Conservation (phyloP, 2,797 vertebrate genomes). For the Rachycentron canadum region DNA sequence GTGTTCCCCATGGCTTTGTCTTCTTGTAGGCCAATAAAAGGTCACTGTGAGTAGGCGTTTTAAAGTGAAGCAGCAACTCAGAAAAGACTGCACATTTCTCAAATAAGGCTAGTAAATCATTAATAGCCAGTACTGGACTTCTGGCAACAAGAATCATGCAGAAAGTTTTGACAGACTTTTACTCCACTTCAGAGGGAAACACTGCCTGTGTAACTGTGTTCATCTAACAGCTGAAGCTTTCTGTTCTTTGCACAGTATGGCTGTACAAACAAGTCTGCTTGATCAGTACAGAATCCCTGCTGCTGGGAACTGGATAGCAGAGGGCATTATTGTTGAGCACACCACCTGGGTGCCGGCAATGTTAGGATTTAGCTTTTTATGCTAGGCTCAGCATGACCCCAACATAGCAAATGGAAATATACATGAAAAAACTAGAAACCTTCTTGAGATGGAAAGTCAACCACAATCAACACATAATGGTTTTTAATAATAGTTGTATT, state of each 20-base stretch:
- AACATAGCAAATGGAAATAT: neutral
- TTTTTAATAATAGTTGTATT: neutral
- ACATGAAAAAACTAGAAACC: neutral
- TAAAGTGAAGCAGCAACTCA: constrained; percentile 11
- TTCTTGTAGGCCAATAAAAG: constrained; percentile 28
- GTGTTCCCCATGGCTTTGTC: constrained; percentile 93
- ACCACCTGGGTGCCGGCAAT: neutral
- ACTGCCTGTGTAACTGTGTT: neutral
- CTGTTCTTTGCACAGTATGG: neutral
- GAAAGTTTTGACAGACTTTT: neutral
- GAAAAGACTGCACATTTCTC: neutral
- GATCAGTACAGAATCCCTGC: constrained; percentile 1
- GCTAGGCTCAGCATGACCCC: constrained; percentile 7
- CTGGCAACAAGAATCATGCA: neutral
- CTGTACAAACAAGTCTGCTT: neutral
- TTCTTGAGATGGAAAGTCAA: neutral
- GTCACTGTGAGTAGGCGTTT: constrained; percentile 55
- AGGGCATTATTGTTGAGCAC: neutral
- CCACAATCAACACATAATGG: neutral
- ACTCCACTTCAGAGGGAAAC: neutral
- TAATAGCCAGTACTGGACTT: neutral
- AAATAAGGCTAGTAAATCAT: constrained; percentile 27
- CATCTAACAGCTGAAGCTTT: neutral
- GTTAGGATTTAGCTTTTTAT: neutral
- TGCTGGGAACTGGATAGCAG: neutral